Evolutionary conservation across 2,888 invertebrate genomes (phyloP).

Genomic region (Caenorhabditis doughertyi): DNA sequence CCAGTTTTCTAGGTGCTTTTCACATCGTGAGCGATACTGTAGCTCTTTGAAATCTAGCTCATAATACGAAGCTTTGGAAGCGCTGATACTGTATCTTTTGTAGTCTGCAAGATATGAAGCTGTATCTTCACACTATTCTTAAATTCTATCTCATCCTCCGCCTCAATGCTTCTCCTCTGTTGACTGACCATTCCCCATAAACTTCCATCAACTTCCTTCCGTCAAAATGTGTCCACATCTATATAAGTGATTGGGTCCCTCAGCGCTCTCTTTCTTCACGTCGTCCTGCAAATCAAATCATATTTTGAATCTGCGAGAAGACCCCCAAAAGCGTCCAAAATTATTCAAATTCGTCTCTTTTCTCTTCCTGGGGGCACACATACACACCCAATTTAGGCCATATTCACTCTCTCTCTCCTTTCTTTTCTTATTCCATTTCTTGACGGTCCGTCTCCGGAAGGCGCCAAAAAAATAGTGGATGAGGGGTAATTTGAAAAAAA

Average conservation of each 20-base stretch:
- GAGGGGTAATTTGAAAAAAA: conserved; percentile 39
- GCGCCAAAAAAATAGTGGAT: conserved; percentile 54
- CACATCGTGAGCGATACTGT: too few species aligned
- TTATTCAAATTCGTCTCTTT: conserved; percentile 53
- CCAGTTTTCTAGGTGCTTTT: too few species aligned
- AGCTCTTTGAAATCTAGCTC: too few species aligned
- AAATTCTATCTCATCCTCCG: too few species aligned
- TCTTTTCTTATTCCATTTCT: conserved; percentile 38
- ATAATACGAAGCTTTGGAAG: too few species aligned
- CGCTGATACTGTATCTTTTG: too few species aligned
- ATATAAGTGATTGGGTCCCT: conserved; percentile 14
- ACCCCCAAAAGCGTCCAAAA: conserved; percentile 16
- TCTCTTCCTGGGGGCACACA: neutral
- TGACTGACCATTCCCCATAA: neutral
- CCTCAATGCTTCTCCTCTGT: neutral
- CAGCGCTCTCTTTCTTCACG: neutral
- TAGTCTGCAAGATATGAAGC: too few species aligned
- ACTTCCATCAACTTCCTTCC: neutral
- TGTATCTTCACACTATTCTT: too few species aligned
- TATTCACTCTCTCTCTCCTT: conserved; percentile 27
- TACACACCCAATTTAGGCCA: conserved; percentile 49
- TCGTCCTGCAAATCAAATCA: conserved; percentile 51
- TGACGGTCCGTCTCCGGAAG: conserved; percentile 30
- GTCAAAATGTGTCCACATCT: neutral
- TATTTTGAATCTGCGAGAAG: conserved; percentile 4